These are phyloP conservation scores for Brienomyrus brachyistius DNA, from an alignment of 2,113 vertebrate species.

Conservation along the genomic window DNA sequence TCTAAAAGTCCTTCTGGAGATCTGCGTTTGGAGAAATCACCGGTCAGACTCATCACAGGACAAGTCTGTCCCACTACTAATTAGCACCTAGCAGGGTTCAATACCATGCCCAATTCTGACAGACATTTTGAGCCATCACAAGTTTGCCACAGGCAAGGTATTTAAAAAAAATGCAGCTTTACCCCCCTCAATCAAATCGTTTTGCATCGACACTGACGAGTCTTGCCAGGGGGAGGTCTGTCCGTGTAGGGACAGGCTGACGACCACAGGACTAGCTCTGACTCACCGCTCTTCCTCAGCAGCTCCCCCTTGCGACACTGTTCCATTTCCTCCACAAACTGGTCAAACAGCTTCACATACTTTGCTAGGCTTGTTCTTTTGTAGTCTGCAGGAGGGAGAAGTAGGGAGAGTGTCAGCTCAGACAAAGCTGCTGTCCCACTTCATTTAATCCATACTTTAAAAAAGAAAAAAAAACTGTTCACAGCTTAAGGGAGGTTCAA, in stretches of 20 bases:
- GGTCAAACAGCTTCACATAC: conserved; percentile 78
- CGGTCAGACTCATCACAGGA: neutral
- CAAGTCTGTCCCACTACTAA: neutral
- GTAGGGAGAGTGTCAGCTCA: neutral
- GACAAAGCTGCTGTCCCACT: neutral
- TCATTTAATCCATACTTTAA: neutral
- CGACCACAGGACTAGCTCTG: conserved; percentile 17
- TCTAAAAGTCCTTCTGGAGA: conserved; percentile 79
- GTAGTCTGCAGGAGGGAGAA: conserved; percentile 66
- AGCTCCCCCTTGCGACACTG: conserved; percentile 67
- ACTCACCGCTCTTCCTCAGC: conserved; percentile 74
- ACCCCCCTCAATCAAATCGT: neutral
- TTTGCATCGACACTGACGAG: neutral
- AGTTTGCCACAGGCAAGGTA: neutral
- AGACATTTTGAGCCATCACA: neutral
- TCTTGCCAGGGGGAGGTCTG: neutral
- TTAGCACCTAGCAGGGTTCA: neutral
- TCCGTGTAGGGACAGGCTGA: neutral
- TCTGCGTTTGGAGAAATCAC: conserved; percentile 52
- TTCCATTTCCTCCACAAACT: conserved; percentile 78
- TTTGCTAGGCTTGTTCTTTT: conserved; percentile 81
- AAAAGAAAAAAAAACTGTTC: neutral
- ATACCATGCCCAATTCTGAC: neutral
- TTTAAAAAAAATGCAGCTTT: neutral
- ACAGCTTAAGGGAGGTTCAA: neutral